Percentiles rank a stretch among this genome's conserved stretches.
Conservation (phyloP, 2,797 vertebrate genomes). For the Malurus leucopterus region DNA sequence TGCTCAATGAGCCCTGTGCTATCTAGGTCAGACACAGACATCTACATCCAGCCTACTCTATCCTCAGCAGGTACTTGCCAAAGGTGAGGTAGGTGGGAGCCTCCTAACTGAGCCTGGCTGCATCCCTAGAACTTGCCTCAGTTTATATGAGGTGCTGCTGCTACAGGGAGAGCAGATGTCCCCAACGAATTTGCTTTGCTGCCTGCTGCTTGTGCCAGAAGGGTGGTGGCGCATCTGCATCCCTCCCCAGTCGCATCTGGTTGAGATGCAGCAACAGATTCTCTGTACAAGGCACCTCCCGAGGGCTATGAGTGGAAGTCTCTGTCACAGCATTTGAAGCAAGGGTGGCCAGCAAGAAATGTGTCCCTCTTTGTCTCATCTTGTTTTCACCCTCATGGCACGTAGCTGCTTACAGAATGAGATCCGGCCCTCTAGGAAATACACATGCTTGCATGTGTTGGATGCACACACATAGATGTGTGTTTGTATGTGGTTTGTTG, state of each 20-base stretch:
- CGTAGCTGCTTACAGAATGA: neutral
- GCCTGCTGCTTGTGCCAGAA: neutral
- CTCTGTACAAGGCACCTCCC: neutral
- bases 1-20: neutral
- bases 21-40: neutral
- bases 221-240: neutral
- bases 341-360: neutral
- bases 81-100: neutral
- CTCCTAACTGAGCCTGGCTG: neutral
- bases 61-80: neutral
- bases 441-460: conserved; percentile 1
- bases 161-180: neutral
- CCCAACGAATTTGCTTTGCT: neutral
- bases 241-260: neutral
- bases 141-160: neutral
- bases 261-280: neutral
- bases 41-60: neutral
- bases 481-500: conserved; percentile 24
- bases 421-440: neutral
- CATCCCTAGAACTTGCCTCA: neutral
- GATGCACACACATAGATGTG: conserved; percentile 9
- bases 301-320: neutral
- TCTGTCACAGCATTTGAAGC: neutral
- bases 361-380: neutral
- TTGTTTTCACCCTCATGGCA: neutral